These are phyloP conservation scores for Coturnix japonica DNA, from an alignment of 2,113 vertebrate genomes.

Conservation along the genomic window DNA sequence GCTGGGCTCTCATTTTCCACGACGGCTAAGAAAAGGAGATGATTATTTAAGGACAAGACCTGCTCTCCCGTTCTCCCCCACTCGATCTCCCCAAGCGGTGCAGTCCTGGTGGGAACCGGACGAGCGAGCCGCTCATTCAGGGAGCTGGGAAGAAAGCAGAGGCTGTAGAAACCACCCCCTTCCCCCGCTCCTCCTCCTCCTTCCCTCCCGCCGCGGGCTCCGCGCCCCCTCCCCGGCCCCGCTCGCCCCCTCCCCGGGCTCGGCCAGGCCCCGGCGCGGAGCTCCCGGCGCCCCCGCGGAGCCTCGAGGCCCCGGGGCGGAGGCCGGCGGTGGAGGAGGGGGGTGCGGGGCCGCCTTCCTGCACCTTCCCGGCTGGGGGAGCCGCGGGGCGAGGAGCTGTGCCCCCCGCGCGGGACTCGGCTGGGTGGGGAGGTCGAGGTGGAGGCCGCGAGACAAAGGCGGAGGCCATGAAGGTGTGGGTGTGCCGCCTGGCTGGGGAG, in stretches of 20 bases:
- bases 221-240: neutral
- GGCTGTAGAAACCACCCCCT: neutral
- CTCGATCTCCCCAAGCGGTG: rapidly evolving
- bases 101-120: neutral
- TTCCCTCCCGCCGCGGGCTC: neutral
- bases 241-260: neutral
- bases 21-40: neutral
- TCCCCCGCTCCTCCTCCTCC: neutral
- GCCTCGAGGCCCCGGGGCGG: constrained; percentile 8
- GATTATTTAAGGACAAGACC: neutral
- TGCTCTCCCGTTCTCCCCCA: neutral
- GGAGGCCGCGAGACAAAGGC: constrained; percentile 16
- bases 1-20: neutral
- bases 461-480: neutral
- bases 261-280: neutral
- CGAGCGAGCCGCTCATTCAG: neutral
- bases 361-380: neutral
- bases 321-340: neutral
- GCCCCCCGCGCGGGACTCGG: neutral
- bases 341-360: neutral
- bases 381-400: neutral
- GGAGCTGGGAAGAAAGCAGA: neutral
- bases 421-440: neutral
- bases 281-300: constrained; percentile 17
- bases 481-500: neutral